These are phyloP conservation scores for Laothoe populi DNA, from an alignment of 2,888 invertebrate genomes.

Conservation along the genomic window DNA sequence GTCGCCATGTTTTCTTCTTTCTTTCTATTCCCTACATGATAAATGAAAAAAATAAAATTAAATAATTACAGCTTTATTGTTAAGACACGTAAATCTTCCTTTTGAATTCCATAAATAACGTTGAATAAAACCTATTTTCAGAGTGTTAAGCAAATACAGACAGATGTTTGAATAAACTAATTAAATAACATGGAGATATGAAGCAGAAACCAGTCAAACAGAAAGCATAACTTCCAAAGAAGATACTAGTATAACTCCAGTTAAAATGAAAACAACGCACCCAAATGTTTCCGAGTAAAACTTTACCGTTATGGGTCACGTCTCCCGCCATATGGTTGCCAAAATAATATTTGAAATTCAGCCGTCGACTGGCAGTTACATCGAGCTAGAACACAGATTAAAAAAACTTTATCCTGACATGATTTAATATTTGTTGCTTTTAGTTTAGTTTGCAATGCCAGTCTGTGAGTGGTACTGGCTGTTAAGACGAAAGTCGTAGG, in stretches of 20 bases:
- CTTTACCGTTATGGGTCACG: constrained; percentile 3
- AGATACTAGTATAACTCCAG: constrained; percentile 2
- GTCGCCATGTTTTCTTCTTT: no score
- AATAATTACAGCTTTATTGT: no score
- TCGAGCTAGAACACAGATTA: not conserved
- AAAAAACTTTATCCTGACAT: not conserved
- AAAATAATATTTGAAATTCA: constrained; percentile 16
- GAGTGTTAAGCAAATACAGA: no score
- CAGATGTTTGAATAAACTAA: no score
- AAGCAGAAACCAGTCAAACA: not conserved
- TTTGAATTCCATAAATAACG: no score
- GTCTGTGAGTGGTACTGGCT: no score
- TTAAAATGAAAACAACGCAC: constrained; percentile 1
- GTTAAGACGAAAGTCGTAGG: no score
- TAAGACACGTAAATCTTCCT: no score
- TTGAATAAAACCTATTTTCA: no score
- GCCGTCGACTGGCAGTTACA: not conserved
- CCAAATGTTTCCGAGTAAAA: not conserved
- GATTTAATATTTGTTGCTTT: not conserved
- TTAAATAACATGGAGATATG: not conserved
- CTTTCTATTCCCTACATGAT: no score
- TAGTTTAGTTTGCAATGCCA: no score
- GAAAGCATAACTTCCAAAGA: not conserved
- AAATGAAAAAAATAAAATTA: no score
- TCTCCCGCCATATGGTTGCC: constrained; percentile 10